These are phyloP conservation scores for Conchocele bisecta DNA, from an alignment of 2,888 invertebrate species.

Conservation along the genomic window DNA sequence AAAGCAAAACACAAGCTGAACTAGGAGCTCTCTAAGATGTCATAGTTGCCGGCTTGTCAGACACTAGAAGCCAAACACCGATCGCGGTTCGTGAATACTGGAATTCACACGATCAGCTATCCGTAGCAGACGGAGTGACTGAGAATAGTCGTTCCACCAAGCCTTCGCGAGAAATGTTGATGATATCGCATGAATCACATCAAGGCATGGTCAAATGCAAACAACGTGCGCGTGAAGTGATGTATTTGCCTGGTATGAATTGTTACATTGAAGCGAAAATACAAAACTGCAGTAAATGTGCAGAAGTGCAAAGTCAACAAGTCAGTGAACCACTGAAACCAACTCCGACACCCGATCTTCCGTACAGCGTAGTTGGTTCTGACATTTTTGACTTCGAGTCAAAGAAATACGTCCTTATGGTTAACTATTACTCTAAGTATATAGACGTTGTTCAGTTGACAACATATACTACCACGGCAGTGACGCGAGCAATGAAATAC, in stretches of 20 bases:
- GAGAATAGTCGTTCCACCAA: constrained; percentile 53
- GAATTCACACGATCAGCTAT: constrained; percentile 38
- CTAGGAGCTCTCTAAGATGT: constrained; percentile 16
- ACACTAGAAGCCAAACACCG: constrained; percentile 31
- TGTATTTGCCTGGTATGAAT: constrained; percentile 54
- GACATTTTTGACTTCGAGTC: constrained; percentile 51
- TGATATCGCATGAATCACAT: constrained; percentile 44
- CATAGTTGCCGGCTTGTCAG: constrained; percentile 43
- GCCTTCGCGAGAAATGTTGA: constrained; percentile 35
- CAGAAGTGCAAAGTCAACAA: constrained; percentile 47
- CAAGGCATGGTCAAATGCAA: constrained; percentile 55
- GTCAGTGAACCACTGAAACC: constrained; percentile 45
- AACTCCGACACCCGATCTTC: constrained; percentile 50
- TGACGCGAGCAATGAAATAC: constrained; percentile 27
- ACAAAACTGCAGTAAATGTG: constrained; percentile 44
- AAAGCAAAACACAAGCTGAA: constrained; percentile 13
- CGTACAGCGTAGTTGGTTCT: constrained; percentile 41
- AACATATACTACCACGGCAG: constrained; percentile 24
- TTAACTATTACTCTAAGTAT: constrained; percentile 58
- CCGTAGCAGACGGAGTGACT: constrained; percentile 38
- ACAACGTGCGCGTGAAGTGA: constrained; percentile 46
- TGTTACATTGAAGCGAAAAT: constrained; percentile 36
- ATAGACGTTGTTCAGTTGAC: constrained; percentile 44
- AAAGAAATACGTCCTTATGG: constrained; percentile 44
- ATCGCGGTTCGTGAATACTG: constrained; percentile 38